phyloP scores from a whole-genome alignment of 2,797 vertebrate genomes.

The Pogonophryne albipinna region DNA sequence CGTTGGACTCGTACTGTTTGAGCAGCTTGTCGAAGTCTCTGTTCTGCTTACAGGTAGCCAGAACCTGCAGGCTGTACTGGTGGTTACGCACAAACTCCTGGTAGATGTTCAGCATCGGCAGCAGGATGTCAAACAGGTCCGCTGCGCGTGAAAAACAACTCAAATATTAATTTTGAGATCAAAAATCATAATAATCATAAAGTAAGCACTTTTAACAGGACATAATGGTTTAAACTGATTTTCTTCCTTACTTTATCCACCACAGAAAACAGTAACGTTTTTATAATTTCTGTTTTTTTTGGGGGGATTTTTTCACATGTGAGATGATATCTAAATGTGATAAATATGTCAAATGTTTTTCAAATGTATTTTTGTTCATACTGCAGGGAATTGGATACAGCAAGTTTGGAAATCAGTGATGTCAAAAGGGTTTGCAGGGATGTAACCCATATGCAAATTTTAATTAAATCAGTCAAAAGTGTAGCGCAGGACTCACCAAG shows the following conservation, averaged over 20 bases:
- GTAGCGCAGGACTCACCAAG: constrained; percentile 86
- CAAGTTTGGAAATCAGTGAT: too few species aligned
- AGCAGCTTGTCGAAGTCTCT: constrained; percentile 96
- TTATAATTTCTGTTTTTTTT: too few species aligned
- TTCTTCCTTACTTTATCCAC: too few species aligned
- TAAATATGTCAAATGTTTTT: too few species aligned
- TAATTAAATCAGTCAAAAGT: too few species aligned
- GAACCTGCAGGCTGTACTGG: constrained; percentile 95
- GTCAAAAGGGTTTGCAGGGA: not conserved
- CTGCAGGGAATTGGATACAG: too few species aligned
- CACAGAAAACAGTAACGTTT: too few species aligned
- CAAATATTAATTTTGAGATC: not conserved
- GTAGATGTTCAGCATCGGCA: constrained; percentile 97
- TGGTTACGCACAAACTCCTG: constrained; percentile 98
- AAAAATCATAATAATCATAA: too few species aligned
- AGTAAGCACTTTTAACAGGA: not conserved
- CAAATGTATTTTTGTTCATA: too few species aligned
- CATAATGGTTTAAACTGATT: not conserved
- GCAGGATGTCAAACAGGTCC: constrained; percentile 94
- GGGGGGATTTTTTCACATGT: not conserved
- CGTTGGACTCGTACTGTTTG: constrained; percentile 95
- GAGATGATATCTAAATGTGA: not conserved
- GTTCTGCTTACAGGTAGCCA: constrained; percentile 97
- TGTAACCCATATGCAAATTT: not conserved
- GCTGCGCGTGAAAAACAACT: constrained; percentile 72